Evolutionary conservation across 1,140 invertebrate genomes (phyloP).

Genomic region (Microplitis demolitor): DNA sequence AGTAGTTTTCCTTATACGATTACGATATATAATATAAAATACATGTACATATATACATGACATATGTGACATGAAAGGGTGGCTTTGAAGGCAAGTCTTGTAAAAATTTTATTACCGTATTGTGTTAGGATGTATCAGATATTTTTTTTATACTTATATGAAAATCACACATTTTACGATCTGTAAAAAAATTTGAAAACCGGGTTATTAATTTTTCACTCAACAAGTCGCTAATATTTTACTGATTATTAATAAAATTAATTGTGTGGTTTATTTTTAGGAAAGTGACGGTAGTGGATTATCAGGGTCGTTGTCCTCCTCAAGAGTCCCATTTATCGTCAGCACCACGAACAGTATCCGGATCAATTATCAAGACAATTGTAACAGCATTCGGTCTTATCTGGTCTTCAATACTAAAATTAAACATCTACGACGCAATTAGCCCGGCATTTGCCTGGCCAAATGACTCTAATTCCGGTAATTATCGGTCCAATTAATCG

Average conservation of each 20-base stretch:
- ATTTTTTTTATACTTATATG: neutral
- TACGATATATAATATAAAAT: too few species aligned
- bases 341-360: conserved; percentile 58
- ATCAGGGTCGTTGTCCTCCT: conserved; percentile 85
- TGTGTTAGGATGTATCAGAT: too few species aligned
- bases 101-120: too few species aligned
- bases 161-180: too few species aligned
- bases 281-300: conserved; percentile 83
- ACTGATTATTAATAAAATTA: neutral
- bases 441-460: conserved; percentile 50
- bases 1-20: too few species aligned
- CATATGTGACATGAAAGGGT: too few species aligned
- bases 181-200: too few species aligned
- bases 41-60: too few species aligned
- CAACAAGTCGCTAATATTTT: too few species aligned
- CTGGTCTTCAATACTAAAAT: conserved; percentile 52
- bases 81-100: too few species aligned
- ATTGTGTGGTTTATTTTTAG: conserved; percentile 44
- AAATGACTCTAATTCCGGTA: conserved; percentile 31
- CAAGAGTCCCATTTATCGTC: conserved; percentile 74
- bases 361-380: conserved; percentile 43
- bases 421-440: conserved; percentile 54
- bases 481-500: conserved; percentile 1
- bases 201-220: too few species aligned
- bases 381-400: conserved; percentile 43